Conservation (phyloP, 2,113 vertebrate species). For the Etheostoma spectabile region DNA sequence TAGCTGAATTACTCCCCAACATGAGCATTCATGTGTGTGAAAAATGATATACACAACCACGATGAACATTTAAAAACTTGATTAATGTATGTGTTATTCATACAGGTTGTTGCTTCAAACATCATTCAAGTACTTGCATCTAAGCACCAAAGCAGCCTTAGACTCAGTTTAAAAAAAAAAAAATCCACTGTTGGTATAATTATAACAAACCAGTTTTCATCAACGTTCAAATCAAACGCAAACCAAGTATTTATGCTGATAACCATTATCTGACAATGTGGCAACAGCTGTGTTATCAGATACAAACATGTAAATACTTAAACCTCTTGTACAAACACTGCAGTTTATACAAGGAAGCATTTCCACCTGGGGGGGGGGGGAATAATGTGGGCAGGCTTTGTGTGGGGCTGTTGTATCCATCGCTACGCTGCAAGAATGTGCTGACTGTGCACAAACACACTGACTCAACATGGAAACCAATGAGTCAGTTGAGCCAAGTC, state of each 20-base stretch:
- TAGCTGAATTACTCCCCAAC: background rate
- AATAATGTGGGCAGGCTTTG: conserved; percentile 32
- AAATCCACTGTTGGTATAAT: background rate
- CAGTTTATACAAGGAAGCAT: conserved; percentile 46
- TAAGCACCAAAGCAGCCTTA: background rate
- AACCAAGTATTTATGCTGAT: background rate
- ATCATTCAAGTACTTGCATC: background rate
- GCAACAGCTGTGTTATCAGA: conserved; percentile 45
- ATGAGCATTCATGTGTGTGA: background rate
- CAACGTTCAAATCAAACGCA: background rate
- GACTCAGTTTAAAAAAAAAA: background rate
- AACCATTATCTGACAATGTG: conserved; percentile 6
- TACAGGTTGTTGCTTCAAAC: background rate
- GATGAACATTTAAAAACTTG: background rate
- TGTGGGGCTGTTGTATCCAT: conserved; percentile 64
- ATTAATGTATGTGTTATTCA: background rate
- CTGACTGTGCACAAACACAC: conserved; percentile 76
- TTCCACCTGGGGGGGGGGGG: conserved; percentile 32
- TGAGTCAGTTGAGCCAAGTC: conserved; percentile 73
- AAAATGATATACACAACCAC: background rate
- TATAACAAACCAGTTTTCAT: background rate
- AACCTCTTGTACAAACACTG: conserved; percentile 30
- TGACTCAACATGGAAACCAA: conserved; percentile 79
- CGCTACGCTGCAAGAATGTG: conserved; percentile 72
- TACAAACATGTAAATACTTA: conserved; percentile 39